Conservation (phyloP, 2,888 invertebrate species). For the Agonopterix arenella region DNA sequence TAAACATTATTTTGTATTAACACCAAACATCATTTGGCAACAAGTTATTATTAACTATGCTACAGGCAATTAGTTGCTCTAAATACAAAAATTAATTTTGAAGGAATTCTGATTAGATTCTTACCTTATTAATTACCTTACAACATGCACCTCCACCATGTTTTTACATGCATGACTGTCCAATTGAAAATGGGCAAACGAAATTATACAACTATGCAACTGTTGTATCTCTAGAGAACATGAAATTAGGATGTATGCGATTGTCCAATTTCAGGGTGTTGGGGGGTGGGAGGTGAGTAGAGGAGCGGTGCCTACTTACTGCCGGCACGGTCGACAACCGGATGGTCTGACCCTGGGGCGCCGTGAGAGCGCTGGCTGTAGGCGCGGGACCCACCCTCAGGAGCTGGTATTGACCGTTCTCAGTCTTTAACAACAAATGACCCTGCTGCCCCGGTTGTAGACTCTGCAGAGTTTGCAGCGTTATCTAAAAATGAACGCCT, state of each 20-base stretch:
- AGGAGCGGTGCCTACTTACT: conserved; percentile 84
- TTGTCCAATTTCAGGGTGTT: conserved; percentile 26
- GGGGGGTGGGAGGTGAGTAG: conserved; percentile 21
- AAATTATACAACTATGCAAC: conserved; percentile 2
- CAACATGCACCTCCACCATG: conserved; percentile 60
- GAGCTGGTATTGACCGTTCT: conserved; percentile 96
- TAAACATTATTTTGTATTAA: too few species aligned
- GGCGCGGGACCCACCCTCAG: conserved; percentile 92
- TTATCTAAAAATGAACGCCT: conserved; percentile 83
- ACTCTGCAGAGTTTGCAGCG: conserved; percentile 90
- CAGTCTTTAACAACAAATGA: conserved; percentile 94
- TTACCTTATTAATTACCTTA: conserved; percentile 58
- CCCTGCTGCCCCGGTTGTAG: conserved; percentile 93
- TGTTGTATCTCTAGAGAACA: conserved; percentile 1
- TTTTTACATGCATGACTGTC: conserved; percentile 52
- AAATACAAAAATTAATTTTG: conserved; percentile 27
- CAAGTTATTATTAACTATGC: background rate
- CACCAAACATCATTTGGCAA: too few species aligned
- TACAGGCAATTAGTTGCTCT: background rate
- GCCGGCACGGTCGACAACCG: conserved; percentile 92
- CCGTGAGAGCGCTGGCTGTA: conserved; percentile 72
- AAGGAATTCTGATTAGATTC: conserved; percentile 26
- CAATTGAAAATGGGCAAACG: conserved; percentile 41
- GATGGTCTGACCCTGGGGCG: conserved; percentile 83
- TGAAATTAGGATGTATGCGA: conserved; percentile 6